Conservation (phyloP, 2,888 invertebrate species). For the Lepidocyrtoides sp. region DNA sequence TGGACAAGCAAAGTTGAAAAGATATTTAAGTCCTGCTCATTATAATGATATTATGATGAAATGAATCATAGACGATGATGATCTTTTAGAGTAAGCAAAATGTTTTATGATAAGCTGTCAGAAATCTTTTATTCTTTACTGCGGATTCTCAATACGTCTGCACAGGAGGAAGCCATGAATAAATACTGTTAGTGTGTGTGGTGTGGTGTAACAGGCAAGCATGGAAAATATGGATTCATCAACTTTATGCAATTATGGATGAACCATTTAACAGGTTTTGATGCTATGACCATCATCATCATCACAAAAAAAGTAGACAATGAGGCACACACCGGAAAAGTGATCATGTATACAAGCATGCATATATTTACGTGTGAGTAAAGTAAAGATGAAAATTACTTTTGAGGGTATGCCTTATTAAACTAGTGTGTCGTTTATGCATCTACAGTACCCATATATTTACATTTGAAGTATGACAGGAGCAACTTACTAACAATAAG, state of each 20-base stretch:
- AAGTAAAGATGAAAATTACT: neutral
- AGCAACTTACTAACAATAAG: slow-evolving; percentile 47
- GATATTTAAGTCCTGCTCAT: neutral
- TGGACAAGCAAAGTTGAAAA: too few species aligned
- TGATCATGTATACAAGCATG: too few species aligned
- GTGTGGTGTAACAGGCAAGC: too few species aligned
- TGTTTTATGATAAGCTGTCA: slow-evolving; percentile 58
- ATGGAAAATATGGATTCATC: neutral
- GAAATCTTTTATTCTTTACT: slow-evolving; percentile 36
- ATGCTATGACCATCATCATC: neutral
- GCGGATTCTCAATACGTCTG: slow-evolving; percentile 11
- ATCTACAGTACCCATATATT: neutral
- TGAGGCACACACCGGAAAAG: slow-evolving; percentile 5
- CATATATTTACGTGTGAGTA: neutral
- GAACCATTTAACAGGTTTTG: slow-evolving; percentile 18
- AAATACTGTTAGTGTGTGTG: too few species aligned
- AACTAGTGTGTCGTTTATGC: neutral
- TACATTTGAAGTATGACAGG: slow-evolving; percentile 73
- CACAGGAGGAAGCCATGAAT: slow-evolving; percentile 62
- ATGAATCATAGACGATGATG: neutral
- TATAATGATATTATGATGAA: slow-evolving; percentile 36
- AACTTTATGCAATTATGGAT: neutral
- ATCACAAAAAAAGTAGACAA: neutral
- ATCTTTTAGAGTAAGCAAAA: slow-evolving; percentile 6
- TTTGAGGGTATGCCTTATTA: neutral